A percentile compares a stretch with the other conserved stretches of the same genome.
These are phyloP conservation scores for Diplogasteroides magnus DNA, from an alignment of 1,140 invertebrate genomes.

Conservation along the genomic window DNA sequence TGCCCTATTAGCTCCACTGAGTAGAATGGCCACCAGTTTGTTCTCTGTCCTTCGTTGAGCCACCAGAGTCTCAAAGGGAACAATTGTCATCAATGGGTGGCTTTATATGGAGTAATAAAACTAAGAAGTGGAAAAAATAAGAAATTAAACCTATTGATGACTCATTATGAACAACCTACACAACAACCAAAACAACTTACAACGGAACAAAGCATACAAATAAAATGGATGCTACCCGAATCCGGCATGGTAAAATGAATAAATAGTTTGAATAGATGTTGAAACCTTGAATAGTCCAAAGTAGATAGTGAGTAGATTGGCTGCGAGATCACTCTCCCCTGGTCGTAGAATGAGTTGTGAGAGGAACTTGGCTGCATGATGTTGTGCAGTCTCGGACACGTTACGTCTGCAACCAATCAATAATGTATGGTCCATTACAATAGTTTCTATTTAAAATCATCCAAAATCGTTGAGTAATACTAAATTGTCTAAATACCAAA, in stretches of 20 bases:
- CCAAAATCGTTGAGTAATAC: neutral
- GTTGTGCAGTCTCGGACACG: constrained; percentile 15
- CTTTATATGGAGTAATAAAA: neutral
- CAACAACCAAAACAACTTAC: too few species aligned
- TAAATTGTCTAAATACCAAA: neutral
- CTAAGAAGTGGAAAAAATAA: neutral
- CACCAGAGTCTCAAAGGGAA: neutral
- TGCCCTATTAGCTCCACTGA: constrained; percentile 22
- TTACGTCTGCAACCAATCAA: constrained; percentile 17
- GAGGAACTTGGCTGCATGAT: constrained; percentile 21
- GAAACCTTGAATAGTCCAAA: constrained; percentile 27
- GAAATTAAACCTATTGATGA: too few species aligned
- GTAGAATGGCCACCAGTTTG: constrained; percentile 16
- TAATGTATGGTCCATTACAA: neutral
- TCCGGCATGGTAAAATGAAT: too few species aligned
- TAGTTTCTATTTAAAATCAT: neutral
- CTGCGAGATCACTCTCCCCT: constrained; percentile 15
- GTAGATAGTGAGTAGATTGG: constrained; percentile 21
- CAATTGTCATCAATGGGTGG: neutral
- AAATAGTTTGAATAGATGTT: constrained; percentile 10
- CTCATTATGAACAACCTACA: too few species aligned
- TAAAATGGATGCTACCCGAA: too few species aligned
- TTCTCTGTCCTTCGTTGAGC: neutral
- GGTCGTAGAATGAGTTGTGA: constrained; percentile 19
- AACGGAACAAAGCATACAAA: too few species aligned